Evolutionary conservation across 2,797 vertebrate species (phyloP).

Genomic region (Leontopithecus rosalia): DNA sequence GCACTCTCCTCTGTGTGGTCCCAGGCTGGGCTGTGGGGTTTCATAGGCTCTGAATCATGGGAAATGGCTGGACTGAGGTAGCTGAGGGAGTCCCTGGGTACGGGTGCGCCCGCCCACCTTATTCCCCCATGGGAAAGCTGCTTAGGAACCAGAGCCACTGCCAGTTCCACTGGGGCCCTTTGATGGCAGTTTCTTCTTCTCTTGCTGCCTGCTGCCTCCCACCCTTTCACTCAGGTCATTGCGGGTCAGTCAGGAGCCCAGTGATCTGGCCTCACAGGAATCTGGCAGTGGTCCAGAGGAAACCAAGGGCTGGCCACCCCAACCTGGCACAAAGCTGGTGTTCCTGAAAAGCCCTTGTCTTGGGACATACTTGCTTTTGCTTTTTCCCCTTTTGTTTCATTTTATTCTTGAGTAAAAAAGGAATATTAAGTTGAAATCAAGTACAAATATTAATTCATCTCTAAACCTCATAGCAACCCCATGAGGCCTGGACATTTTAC

Average conservation of each 20-base stretch:
- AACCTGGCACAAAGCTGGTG: not conserved
- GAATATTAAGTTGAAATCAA: not conserved
- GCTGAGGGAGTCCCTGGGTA: not conserved
- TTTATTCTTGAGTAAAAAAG: conserved; percentile 7
- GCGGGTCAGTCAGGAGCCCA: not conserved
- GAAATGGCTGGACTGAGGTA: not conserved
- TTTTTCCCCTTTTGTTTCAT: not conserved
- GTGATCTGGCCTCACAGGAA: not conserved
- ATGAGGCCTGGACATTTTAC: not conserved
- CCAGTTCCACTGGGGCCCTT: not conserved
- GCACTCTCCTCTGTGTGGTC: not conserved
- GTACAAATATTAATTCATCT: not conserved
- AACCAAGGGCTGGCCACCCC: not conserved
- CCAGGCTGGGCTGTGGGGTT: not conserved
- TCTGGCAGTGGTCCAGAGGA: conserved; percentile 3
- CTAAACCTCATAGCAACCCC: not conserved
- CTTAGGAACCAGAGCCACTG: not conserved
- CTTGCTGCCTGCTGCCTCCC: not conserved
- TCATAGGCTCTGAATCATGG: not conserved
- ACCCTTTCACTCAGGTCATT: not conserved
- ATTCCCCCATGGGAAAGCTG: not conserved
- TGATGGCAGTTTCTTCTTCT: not conserved
- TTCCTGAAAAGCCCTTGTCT: conserved; percentile 64
- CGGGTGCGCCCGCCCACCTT: not conserved
- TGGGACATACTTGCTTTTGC: not conserved